A percentile compares a stretch with the other conserved stretches of the same genome.
phyloP scores from a whole-genome alignment of 2,797 vertebrate genomes.

The Lithobates sylvaticus region DNA sequence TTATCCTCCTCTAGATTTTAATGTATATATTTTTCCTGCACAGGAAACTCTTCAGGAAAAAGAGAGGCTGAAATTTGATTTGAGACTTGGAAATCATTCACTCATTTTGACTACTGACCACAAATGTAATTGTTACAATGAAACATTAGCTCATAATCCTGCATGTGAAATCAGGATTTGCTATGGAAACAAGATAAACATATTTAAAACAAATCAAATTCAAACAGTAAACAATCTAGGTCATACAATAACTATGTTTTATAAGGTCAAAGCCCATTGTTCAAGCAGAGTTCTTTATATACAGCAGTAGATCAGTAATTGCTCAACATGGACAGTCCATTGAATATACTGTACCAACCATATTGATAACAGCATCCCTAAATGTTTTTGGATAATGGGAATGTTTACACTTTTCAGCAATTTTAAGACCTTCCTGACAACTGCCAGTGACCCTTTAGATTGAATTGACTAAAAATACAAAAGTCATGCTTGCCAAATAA shows the following conservation, averaged over 20 bases:
- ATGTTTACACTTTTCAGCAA: no score
- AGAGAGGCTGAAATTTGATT: neutral
- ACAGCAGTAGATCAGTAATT: no score
- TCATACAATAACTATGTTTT: conserved; percentile 24
- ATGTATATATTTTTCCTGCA: neutral
- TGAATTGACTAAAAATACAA: no score
- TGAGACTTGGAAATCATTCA: conserved; percentile 32
- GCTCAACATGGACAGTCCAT: no score
- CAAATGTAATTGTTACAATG: conserved; percentile 41
- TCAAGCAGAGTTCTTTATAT: neutral
- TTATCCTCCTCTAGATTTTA: no score
- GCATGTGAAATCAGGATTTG: conserved; percentile 35
- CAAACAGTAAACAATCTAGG: conserved; percentile 28
- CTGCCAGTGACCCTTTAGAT: no score
- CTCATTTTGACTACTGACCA: conserved; percentile 35
- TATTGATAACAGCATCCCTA: no score
- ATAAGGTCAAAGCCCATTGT: conserved; percentile 4
- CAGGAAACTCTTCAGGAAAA: neutral
- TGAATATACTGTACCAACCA: no score
- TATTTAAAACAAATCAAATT: conserved; percentile 29
- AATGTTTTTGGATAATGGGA: no score
- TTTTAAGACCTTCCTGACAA: no score
- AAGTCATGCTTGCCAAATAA: no score
- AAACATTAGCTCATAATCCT: conserved; percentile 42
- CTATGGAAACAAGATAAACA: conserved; percentile 54